Evolutionary conservation across 2,888 invertebrate species (phyloP).

Genomic region (Standfussiana lucernea): DNA sequence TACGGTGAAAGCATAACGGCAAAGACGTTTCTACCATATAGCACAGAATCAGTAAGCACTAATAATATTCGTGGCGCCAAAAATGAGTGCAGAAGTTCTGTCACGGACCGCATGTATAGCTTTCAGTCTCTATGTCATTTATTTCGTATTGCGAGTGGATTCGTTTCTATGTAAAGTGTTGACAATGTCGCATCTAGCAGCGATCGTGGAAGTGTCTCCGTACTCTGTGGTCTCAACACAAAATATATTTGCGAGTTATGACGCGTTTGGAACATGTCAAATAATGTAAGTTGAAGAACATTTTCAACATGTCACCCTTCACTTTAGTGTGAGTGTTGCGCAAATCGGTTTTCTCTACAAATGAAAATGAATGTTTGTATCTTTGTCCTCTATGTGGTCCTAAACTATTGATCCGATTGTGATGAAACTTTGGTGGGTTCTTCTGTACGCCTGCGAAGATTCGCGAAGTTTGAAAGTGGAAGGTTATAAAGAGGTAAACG

Average conservation of each 20-base stretch:
- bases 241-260: not conserved
- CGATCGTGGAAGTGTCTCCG: not conserved
- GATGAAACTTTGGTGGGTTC: not conserved
- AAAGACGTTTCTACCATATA: not conserved
- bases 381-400: not conserved
- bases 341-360: not conserved
- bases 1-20: not conserved
- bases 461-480: no score
- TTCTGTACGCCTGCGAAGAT: not conserved
- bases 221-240: conserved; percentile 3
- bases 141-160: not conserved
- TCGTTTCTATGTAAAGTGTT: no score
- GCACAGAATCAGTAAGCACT: not conserved
- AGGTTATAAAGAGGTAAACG: no score
- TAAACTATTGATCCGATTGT: not conserved
- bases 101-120: not conserved
- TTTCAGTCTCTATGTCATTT: not conserved
- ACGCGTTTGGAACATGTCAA: not conserved
- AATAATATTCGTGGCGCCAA: no score
- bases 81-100: not conserved
- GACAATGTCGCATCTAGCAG: not conserved
- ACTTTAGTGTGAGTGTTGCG: not conserved
- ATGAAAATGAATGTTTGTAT: not conserved
- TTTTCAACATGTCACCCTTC: not conserved
- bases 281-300: not conserved